phyloP scores from a whole-genome alignment of 2,797 vertebrate species.

The Meriones psammophilus region DNA sequence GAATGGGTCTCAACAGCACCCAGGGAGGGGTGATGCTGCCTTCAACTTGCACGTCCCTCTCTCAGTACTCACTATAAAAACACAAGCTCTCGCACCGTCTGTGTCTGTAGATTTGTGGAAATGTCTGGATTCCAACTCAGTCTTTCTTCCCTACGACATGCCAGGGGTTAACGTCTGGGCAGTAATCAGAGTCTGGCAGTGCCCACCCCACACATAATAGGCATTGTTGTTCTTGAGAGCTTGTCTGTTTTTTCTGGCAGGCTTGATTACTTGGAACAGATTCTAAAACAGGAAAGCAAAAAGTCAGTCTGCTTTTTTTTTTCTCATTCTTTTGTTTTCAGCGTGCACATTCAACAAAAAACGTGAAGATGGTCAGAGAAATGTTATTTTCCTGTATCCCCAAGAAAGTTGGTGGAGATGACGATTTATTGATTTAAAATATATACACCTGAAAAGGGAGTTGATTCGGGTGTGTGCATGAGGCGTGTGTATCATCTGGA shows the following conservation, averaged over 20 bases:
- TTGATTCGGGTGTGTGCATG: neutral
- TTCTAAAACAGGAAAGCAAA: slow-evolving; percentile 87
- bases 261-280: slow-evolving; percentile 84
- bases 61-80: slow-evolving; percentile 56
- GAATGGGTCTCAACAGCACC: neutral
- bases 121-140: slow-evolving; percentile 58
- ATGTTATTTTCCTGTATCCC: slow-evolving; percentile 77
- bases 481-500: neutral
- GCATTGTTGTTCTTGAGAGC: slow-evolving; percentile 88
- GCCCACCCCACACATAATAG: slow-evolving; percentile 87
- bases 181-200: slow-evolving; percentile 87
- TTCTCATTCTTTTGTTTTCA: neutral
- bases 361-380: slow-evolving; percentile 71
- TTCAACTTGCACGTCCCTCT: slow-evolving; percentile 42
- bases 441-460: slow-evolving; percentile 63
- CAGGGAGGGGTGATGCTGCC: neutral
- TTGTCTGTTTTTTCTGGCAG: slow-evolving; percentile 90
- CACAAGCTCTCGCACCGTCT: neutral
- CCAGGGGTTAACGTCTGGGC: slow-evolving; percentile 86
- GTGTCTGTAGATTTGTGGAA: slow-evolving; percentile 68
- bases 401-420: slow-evolving; percentile 80
- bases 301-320: slow-evolving; percentile 72
- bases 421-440: slow-evolving; percentile 77
- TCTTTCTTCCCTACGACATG: slow-evolving; percentile 73
- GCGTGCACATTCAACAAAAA: slow-evolving; percentile 54